Conservation (phyloP, 1,140 invertebrate genomes). For the Megalopta genalis region DNA sequence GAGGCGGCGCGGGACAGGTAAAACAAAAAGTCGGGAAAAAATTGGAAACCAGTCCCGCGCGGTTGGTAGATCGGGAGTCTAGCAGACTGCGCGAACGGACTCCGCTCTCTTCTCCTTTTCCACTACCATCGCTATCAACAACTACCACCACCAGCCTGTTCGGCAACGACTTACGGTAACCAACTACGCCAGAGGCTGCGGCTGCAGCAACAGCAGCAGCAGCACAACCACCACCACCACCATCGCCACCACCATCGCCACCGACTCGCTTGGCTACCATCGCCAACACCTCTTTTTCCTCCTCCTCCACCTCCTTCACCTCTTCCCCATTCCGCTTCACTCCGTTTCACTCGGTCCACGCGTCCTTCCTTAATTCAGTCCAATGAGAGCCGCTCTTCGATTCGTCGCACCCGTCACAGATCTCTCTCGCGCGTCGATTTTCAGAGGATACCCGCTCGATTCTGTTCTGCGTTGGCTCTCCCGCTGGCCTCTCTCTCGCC, state of each 20-base stretch:
- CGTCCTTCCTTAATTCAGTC: conserved; percentile 79
- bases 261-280: conserved; percentile 41
- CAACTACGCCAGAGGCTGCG: conserved; percentile 32
- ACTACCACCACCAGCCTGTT: conserved; percentile 42
- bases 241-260: conserved; percentile 16
- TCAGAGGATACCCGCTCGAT: conserved; percentile 16
- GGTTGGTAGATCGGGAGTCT: conserved; percentile 65
- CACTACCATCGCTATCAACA: conserved; percentile 64
- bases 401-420: conserved; percentile 62
- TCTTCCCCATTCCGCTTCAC: conserved; percentile 65
- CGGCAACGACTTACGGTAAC: conserved; percentile 42
- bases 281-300: conserved; percentile 67
- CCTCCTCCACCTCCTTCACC: conserved; percentile 57
- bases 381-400: conserved; percentile 75
- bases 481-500: background rate
- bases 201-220: conserved; percentile 49
- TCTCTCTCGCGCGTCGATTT: conserved; percentile 32
- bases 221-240: conserved; percentile 29
- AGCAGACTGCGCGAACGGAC: conserved; percentile 51
- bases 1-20: conserved; percentile 54
- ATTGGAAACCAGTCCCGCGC: conserved; percentile 76
- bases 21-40: conserved; percentile 74
- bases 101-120: conserved; percentile 65
- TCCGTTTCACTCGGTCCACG: conserved; percentile 71
- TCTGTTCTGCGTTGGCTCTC: background rate